Evolutionary conservation across 2,888 invertebrate genomes (phyloP).

Genomic region (Cephus nigrinus): DNA sequence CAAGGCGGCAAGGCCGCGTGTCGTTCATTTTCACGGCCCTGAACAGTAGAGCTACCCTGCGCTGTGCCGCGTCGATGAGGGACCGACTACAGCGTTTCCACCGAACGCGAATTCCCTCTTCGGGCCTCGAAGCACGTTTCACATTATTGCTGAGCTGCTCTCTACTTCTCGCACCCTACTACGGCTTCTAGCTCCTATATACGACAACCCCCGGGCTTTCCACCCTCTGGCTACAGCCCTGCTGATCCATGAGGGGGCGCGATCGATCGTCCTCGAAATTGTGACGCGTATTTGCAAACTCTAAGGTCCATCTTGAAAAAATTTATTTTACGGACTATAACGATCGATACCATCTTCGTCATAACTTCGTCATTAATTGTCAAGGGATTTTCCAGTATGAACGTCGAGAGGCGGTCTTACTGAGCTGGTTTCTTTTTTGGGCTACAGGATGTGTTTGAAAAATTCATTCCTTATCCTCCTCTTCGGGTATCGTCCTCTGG

Average conservation of each 20-base stretch:
- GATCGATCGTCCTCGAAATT: slow-evolving; percentile 22
- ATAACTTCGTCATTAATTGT: neutral
- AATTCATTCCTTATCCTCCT: too few relatives aligned
- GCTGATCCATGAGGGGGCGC: neutral
- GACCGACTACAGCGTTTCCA: slow-evolving; percentile 16
- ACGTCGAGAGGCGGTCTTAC: neutral
- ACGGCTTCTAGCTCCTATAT: slow-evolving; percentile 7
- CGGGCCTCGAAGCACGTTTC: slow-evolving; percentile 54
- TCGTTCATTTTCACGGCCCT: slow-evolving; percentile 33
- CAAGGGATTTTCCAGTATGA: neutral
- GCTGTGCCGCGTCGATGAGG: neutral
- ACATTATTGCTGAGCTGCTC: slow-evolving; percentile 49
- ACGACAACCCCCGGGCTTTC: neutral
- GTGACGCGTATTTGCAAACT: slow-evolving; percentile 26
- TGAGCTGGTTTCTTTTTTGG: too few relatives aligned
- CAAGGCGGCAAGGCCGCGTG: slow-evolving; percentile 21
- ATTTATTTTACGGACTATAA: neutral
- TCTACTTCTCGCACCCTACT: slow-evolving; percentile 21
- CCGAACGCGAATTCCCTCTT: slow-evolving; percentile 49
- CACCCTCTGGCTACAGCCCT: neutral
- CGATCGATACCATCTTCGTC: neutral
- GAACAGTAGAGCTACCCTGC: neutral
- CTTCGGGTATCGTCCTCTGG: too few relatives aligned
- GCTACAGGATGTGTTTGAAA: too few relatives aligned
- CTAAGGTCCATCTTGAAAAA: neutral